These are phyloP conservation scores for Mechanitis messenoides DNA, from an alignment of 2,888 invertebrate genomes.

Conservation along the genomic window DNA sequence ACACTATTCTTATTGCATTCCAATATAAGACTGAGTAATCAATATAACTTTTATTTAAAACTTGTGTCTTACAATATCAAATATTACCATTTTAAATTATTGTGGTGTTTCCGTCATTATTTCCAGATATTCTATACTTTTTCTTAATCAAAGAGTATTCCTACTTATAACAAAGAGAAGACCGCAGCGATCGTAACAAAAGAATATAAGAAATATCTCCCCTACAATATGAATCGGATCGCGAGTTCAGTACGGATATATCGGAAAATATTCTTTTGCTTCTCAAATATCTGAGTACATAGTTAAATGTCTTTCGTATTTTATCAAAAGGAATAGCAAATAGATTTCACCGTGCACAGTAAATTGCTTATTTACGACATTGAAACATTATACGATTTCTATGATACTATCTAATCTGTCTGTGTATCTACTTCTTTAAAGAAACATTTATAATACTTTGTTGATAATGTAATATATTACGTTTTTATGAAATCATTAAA, in stretches of 20 bases:
- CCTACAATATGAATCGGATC: constrained; percentile 61
- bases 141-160: constrained; percentile 60
- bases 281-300: constrained; percentile 44
- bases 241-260: constrained; percentile 38
- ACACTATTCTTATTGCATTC: background rate
- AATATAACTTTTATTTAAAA: background rate
- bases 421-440: background rate
- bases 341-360: constrained; percentile 30
- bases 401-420: constrained; percentile 34
- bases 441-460: too few relatives aligned
- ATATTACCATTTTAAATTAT: background rate
- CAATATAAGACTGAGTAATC: background rate
- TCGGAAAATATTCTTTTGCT: constrained; percentile 59
- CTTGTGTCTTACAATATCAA: background rate
- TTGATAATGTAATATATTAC: too few relatives aligned
- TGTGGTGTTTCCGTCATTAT: constrained; percentile 23
- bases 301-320: constrained; percentile 38
- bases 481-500: too few relatives aligned
- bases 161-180: constrained; percentile 59
- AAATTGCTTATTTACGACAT: constrained; percentile 28
- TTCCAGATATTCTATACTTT: constrained; percentile 55
- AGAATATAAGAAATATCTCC: constrained; percentile 71
- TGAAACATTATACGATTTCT: constrained; percentile 24
- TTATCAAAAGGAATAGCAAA: constrained; percentile 36
- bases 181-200: constrained; percentile 63